phyloP scores from a whole-genome alignment of 2,888 invertebrate genomes.

The Protodeltote pygarga region DNA sequence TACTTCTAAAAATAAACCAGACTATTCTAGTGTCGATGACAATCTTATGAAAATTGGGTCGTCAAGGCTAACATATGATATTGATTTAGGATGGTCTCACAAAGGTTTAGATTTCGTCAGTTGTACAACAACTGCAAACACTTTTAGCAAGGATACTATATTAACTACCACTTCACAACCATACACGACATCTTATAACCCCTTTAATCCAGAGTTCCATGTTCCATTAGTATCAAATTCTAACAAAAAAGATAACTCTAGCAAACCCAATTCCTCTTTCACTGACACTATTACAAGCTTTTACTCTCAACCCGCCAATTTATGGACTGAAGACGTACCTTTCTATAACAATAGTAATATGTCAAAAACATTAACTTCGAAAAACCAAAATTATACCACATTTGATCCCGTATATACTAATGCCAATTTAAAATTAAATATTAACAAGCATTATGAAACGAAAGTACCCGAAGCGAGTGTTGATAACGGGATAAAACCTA shows the following conservation, averaged over 20 bases:
- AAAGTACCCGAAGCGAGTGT: constrained; percentile 60
- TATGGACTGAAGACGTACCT: constrained; percentile 80
- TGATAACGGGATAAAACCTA: constrained; percentile 62
- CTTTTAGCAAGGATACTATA: constrained; percentile 76
- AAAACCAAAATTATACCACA: constrained; percentile 72
- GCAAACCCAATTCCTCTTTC: constrained; percentile 71
- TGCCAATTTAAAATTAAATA: constrained; percentile 59
- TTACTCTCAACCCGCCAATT: constrained; percentile 77
- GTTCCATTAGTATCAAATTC: constrained; percentile 74
- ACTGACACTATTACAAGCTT: constrained; percentile 78
- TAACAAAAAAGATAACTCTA: constrained; percentile 71
- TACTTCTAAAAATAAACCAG: constrained; percentile 75
- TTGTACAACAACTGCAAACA: constrained; percentile 70
- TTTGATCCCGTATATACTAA: constrained; percentile 63
- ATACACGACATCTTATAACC: constrained; percentile 76
- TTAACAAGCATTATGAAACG: constrained; percentile 67
- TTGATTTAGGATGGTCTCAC: constrained; percentile 83
- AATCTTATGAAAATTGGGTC: constrained; percentile 82
- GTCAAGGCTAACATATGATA: constrained; percentile 80
- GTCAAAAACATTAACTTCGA: constrained; percentile 65
- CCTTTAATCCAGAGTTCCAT: constrained; percentile 82
- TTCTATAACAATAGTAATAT: constrained; percentile 74
- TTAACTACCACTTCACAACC: constrained; percentile 70
- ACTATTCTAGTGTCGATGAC: constrained; percentile 77
- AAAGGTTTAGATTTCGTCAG: constrained; percentile 82